Conservation (phyloP, 2,113 vertebrate genomes). For the Nesospiza acunhae region DNA sequence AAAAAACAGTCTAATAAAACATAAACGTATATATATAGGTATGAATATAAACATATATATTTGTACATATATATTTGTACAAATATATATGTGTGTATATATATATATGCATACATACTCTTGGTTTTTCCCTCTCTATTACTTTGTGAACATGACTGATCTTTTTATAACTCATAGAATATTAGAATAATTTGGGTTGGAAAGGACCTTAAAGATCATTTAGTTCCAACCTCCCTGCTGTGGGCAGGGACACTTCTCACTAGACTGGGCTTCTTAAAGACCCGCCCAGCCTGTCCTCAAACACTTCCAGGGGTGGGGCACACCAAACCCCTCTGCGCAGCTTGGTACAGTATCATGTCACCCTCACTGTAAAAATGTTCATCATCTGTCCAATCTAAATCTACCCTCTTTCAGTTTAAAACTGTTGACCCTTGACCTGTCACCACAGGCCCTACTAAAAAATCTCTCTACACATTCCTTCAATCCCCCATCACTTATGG, state of each 20-base stretch:
- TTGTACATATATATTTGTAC: no score
- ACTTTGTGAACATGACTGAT: neutral
- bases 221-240: neutral
- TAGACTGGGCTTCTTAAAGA: neutral
- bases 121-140: neutral
- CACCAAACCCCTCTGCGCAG: neutral
- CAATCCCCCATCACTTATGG: neutral
- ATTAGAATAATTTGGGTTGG: neutral
- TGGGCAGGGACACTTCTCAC: neutral
- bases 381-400: neutral
- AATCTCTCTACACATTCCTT: neutral
- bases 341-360: neutral
- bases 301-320: rapidly evolving
- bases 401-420: neutral
- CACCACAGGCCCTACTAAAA: neutral
- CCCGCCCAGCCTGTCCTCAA: neutral
- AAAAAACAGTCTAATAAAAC: neutral
- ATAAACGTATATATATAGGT: neutral
- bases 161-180: neutral
- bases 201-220: neutral
- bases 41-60: neutral
- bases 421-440: neutral
- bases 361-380: neutral
- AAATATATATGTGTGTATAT: no score
- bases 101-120: rapidly evolving